Evolutionary conservation across 2,113 vertebrate species (phyloP), one percentile per base, ranked within the genome.

Genomic region (Oreochromis tanganicae): DNA sequence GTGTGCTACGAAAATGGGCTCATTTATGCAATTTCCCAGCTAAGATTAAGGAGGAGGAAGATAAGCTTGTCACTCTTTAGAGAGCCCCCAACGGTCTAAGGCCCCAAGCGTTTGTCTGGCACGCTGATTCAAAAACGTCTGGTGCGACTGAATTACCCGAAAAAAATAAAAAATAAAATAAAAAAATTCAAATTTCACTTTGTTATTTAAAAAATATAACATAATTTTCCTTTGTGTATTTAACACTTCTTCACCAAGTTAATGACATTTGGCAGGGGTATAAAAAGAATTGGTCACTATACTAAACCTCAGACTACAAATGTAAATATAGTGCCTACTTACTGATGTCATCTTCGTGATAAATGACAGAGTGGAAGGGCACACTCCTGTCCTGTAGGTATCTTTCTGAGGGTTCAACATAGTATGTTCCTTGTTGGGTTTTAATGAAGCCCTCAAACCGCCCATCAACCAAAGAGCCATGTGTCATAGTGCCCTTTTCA

Each of bases 311-410:
- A 50, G 10, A 78, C 32, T 10, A 78, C 24, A 73, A 9, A 73
- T 17, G 21, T 55, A 34, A 34, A 29, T 9, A 27, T 78, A 32
- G 73, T 52, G 32, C 38, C 29, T 36, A 97, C 98, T 98, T 95
- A 99, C 99, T 91, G 78, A 99, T 97, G 94, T 99, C 98, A 91
- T 98, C 97, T 95, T 99, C 98, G 41, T 99, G 99, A 96, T 99
- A 99, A 91, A 99, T 99, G 95, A 99, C 96, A 14, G 99, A 99
- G 89, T 99, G 99, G 95, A 97, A 99, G 5, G 97, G 96, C 5
- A 97, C 93, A 19, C 93, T 94, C 91, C 92, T 95, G 88, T 97
- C 96, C 94, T 97, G 96, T 80, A 98, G 96, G 91, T 99, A 99
- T 95, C 99, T 97, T 92, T 99, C 98, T 13, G 97, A 97, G 81